These are phyloP conservation scores for Hippocampus comes DNA, from an alignment of 2,113 vertebrate species.

Conservation along the genomic window DNA sequence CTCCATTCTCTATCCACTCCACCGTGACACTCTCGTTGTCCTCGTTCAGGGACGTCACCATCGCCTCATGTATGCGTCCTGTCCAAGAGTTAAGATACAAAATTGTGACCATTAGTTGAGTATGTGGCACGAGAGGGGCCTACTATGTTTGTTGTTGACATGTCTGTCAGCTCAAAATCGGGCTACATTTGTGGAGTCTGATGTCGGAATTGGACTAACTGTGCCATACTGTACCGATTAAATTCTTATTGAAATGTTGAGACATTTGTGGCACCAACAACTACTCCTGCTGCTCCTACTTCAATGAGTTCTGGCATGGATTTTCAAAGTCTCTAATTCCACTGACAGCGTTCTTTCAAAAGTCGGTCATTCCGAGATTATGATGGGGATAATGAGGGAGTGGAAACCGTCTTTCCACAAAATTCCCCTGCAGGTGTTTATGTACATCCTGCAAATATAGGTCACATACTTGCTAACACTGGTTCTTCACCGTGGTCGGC, in stretches of 20 bases:
- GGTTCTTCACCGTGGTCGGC: neutral
- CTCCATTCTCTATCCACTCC: conserved; percentile 98
- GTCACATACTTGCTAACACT: neutral
- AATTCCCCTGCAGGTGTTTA: neutral
- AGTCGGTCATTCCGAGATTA: neutral
- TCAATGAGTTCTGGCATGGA: neutral
- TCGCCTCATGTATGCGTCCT: conserved; percentile 96
- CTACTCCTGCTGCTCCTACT: neutral
- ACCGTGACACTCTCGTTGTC: conserved; percentile 96
- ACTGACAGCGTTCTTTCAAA: neutral
- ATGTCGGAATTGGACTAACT: too few species aligned
- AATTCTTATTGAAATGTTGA: neutral
- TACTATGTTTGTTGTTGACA: too few species aligned
- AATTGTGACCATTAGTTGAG: too few species aligned
- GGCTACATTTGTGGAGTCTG: too few species aligned
- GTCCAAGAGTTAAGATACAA: conserved; percentile 24
- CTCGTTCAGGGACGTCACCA: conserved; percentile 95
- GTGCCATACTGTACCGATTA: neutral
- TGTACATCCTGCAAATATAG: neutral
- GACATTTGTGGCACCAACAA: neutral
- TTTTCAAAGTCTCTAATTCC: neutral
- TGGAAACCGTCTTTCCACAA: neutral
- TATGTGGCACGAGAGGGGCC: too few species aligned
- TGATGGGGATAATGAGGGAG: neutral
- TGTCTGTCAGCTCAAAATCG: too few species aligned